phyloP scores from a whole-genome alignment of 2,113 vertebrate genomes.

The Brienomyrus longianalis region DNA sequence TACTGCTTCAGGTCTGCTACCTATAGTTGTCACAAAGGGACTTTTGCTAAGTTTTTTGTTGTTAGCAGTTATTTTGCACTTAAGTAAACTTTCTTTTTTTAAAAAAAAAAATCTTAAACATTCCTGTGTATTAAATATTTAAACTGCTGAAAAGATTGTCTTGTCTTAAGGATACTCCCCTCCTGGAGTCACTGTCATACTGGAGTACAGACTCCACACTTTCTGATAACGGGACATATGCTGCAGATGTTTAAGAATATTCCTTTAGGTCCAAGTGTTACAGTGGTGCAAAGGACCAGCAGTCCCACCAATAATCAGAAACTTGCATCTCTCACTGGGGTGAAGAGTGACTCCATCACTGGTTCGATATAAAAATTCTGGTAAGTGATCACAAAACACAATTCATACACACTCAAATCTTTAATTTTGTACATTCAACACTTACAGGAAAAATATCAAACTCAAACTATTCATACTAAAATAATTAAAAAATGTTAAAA shows the following conservation, averaged over 20 bases:
- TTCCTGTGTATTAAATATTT: constrained; percentile 60
- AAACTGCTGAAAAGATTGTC: constrained; percentile 17
- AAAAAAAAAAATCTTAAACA: constrained; percentile 43
- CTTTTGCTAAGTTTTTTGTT: constrained; percentile 49
- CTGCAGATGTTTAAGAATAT: background rate
- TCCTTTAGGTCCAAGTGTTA: too few species aligned
- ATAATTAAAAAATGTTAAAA: constrained; percentile 52
- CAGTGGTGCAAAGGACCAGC: background rate
- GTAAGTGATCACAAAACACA: background rate
- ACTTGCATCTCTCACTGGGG: background rate
- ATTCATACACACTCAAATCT: constrained; percentile 21
- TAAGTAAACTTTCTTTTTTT: constrained; percentile 49
- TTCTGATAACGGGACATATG: too few species aligned
- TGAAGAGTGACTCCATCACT: background rate
- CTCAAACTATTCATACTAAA: constrained; percentile 42
- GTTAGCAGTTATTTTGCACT: constrained; percentile 73
- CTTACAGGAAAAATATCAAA: constrained; percentile 46
- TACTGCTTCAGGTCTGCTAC: constrained; percentile 14
- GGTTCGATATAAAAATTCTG: background rate
- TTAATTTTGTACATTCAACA: constrained; percentile 62
- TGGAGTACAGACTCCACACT: background rate
- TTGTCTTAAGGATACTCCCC: background rate
- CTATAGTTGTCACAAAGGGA: constrained; percentile 43
- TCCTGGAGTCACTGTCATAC: background rate
- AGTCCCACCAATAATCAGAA: background rate